phyloP scores from a whole-genome alignment of 2,888 invertebrate genomes.

The Tetranychus piercei region DNA sequence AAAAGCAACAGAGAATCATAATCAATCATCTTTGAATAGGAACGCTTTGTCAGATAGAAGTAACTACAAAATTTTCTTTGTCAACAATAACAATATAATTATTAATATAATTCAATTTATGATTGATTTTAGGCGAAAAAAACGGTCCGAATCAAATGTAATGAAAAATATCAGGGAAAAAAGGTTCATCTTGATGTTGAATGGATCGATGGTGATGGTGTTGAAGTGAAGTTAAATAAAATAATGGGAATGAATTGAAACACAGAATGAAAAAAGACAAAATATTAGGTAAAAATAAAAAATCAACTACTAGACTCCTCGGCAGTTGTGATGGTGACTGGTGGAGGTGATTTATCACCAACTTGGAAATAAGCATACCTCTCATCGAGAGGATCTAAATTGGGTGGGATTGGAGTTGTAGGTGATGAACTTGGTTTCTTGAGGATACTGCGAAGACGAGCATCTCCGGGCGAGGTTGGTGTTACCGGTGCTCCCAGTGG shows the following conservation, averaged over 20 bases:
- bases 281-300: not conserved
- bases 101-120: too few species aligned
- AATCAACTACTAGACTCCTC: not conserved
- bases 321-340: not conserved
- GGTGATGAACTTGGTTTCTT: constrained; percentile 21
- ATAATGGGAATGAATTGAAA: not conserved
- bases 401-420: not conserved
- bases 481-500: constrained; percentile 20
- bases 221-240: too few species aligned
- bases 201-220: too few species aligned
- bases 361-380: not conserved
- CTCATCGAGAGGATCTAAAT: not conserved
- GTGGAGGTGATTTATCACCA: not conserved
- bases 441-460: constrained; percentile 24
- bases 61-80: too few species aligned
- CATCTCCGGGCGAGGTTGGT: constrained; percentile 24
- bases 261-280: not conserved
- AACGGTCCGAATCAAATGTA: too few species aligned
- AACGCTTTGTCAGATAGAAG: too few species aligned
- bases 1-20: too few species aligned
- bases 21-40: too few species aligned
- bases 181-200: too few species aligned
- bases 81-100: too few species aligned
- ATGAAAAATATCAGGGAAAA: too few species aligned
- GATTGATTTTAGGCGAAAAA: too few species aligned